phyloP scores from a whole-genome alignment of 2,888 invertebrate genomes.

The Eristalis pertinax region DNA sequence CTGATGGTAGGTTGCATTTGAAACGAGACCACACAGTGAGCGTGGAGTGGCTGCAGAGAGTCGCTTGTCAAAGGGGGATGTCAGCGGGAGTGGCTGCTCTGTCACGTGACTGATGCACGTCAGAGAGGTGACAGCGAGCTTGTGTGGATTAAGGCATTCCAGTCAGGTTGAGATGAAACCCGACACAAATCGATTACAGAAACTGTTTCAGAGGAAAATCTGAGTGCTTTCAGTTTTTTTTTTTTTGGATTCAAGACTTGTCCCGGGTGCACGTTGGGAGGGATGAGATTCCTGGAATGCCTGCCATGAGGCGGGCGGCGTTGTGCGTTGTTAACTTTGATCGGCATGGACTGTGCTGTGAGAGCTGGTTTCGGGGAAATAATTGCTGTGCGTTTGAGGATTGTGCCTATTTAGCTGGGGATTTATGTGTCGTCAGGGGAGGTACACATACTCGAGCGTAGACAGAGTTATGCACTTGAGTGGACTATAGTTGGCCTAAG shows the following conservation, averaged over 20 bases:
- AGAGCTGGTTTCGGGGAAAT: too few relatives aligned
- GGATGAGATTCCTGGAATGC: background rate
- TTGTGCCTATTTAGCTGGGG: too few relatives aligned
- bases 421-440: too few relatives aligned
- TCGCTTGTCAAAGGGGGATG: background rate
- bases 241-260: background rate
- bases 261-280: background rate
- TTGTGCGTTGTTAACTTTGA: background rate
- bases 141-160: background rate
- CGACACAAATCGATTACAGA: background rate
- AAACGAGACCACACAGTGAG: conserved; percentile 24
- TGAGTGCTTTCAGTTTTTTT: background rate
- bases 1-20: conserved; percentile 43
- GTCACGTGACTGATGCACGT: conserved; percentile 15
- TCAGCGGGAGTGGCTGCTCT: background rate
- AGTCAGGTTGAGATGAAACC: background rate
- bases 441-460: too few relatives aligned
- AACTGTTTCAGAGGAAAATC: background rate
- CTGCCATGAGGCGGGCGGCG: background rate
- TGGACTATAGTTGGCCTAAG: too few relatives aligned
- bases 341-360: too few relatives aligned
- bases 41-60: background rate
- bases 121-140: background rate
- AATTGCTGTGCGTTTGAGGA: too few relatives aligned
- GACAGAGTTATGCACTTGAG: too few relatives aligned